Evolutionary conservation across 2,888 invertebrate genomes (phyloP), one percentile per base, ranked within the genome.

Genomic region (Lottia gigantea): DNA sequence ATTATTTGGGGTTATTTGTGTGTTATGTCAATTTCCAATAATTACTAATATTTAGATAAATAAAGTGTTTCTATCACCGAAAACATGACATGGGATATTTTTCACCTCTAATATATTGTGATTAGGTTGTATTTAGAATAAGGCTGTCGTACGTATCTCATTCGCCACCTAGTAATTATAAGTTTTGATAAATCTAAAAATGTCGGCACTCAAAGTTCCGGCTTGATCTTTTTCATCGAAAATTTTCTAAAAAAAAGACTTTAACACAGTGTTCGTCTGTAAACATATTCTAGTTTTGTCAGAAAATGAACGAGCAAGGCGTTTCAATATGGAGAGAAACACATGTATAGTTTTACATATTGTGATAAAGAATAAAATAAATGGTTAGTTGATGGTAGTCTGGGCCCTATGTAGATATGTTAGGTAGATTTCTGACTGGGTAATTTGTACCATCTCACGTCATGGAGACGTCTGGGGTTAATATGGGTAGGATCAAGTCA

Each of bases 81-180:
- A 2, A 55, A 55, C 55, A 55, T 55, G 55, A 55, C 55, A 55
- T 23, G 55, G n/a, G 23, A 11, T 23, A 23, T 40, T 19, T 23
- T 23, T 55, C 19, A 55, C 55, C 19, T 19, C 23, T 23, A 19
- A 55, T 55, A 14, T 55, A 55, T 55, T 55, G 55, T 55, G 55
- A 55, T 55, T 55, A 55, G 23, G 23, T 12, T 14, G 11, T 11
- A 55, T 19, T 23, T 23, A 55, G 55, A 55, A 55, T 55, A 55
- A 55, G 55, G 19, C 55, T 55, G 55, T 55, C 55, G 55, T 23
- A 19, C 23, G 55, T 55, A 55, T 55, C 55, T 55, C 55, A 55
- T 55, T 55, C 55, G 55, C 55, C 55, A 55, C 55, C 55, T 55
- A 19, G 23, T 23, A 19, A 55, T 55, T 55, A 55, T 55, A 55